These are phyloP conservation scores for Xestia sexstrigata DNA, from an alignment of 2,888 invertebrate genomes.

Conservation along the genomic window DNA sequence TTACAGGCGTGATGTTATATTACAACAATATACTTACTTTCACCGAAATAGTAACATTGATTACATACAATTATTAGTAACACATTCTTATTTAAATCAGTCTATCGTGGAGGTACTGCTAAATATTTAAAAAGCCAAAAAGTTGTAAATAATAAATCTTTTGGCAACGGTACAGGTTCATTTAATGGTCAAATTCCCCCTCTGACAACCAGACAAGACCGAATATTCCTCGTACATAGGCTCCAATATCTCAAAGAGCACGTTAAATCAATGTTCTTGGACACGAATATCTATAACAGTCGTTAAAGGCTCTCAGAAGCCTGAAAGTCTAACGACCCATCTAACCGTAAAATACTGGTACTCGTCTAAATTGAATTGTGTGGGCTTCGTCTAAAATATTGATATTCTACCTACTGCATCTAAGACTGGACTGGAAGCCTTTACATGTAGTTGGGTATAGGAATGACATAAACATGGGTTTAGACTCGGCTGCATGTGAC, in stretches of 20 bases:
- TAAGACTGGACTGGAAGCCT: slow-evolving; percentile 10
- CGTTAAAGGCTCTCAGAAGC: slow-evolving; percentile 40
- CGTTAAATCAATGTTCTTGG: slow-evolving; percentile 46
- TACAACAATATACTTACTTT: too few species aligned
- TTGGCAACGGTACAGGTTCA: not conserved
- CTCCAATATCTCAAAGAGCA: slow-evolving; percentile 24
- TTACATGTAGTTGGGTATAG: not conserved
- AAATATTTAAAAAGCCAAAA: not conserved
- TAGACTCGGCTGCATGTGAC: not conserved
- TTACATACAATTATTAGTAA: too few species aligned
- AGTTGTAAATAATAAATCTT: not conserved
- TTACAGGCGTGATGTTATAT: too few species aligned
- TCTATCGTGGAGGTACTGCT: not conserved
- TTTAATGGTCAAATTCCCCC: not conserved
- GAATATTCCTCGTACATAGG: slow-evolving; percentile 11
- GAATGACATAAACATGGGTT: not conserved
- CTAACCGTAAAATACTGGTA: slow-evolving; percentile 45
- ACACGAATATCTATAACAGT: slow-evolving; percentile 47
- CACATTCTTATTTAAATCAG: not conserved
- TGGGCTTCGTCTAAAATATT: slow-evolving; percentile 37
- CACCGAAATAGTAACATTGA: too few species aligned
- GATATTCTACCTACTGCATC: slow-evolving; percentile 30
- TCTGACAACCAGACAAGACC: not conserved
- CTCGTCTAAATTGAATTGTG: slow-evolving; percentile 48
- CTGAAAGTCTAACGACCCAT: slow-evolving; percentile 45